Evolutionary conservation across 2,888 invertebrate species (phyloP).

Genomic region (Eustalomyia histrio): DNA sequence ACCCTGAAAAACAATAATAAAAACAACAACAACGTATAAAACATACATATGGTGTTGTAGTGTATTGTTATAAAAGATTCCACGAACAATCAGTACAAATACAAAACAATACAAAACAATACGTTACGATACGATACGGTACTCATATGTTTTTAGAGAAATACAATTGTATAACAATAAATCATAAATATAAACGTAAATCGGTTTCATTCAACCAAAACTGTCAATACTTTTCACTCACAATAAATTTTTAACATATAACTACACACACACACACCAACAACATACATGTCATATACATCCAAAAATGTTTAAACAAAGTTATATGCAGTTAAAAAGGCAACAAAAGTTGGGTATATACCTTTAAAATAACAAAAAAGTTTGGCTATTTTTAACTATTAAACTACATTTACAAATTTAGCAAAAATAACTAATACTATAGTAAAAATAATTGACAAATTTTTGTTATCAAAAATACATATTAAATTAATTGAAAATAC

Average conservation of each 20-base stretch:
- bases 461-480: too few relatives aligned
- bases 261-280: background rate
- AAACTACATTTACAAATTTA: too few relatives aligned
- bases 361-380: too few relatives aligned
- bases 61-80: slow-evolving; percentile 29
- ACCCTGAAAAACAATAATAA: slow-evolving; percentile 1
- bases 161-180: slow-evolving; percentile 60
- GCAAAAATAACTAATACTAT: too few relatives aligned
- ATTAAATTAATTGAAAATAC: too few relatives aligned
- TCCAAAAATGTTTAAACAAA: too few relatives aligned
- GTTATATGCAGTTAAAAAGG: too few relatives aligned
- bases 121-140: background rate
- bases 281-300: background rate
- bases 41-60: slow-evolving; percentile 16
- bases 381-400: too few relatives aligned
- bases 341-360: too few relatives aligned
- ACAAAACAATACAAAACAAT: too few relatives aligned
- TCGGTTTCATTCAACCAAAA: slow-evolving; percentile 58
- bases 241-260: slow-evolving; percentile 45
- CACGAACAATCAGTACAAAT: background rate
- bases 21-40: slow-evolving; percentile 27
- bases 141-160: background rate
- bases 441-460: too few relatives aligned
- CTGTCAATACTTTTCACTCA: slow-evolving; percentile 56
- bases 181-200: slow-evolving; percentile 63